A percentile compares a stretch with the other conserved stretches of the same genome.
phyloP scores from a whole-genome alignment of 2,797 vertebrate genomes.

The Rhodeus uyekii region DNA sequence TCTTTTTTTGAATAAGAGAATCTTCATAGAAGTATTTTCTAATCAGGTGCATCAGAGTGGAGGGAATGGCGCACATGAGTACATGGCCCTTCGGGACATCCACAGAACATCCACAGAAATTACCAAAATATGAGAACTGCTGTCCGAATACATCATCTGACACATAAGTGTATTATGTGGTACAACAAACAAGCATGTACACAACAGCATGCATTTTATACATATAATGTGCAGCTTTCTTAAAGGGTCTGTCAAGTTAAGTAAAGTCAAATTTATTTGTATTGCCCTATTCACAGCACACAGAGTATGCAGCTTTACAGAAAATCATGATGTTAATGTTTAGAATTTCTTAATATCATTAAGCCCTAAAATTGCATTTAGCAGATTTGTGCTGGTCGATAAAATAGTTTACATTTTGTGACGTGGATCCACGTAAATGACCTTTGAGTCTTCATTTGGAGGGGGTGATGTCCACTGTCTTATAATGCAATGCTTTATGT shows the following conservation, averaged over 20 bases:
- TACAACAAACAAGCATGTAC: neutral
- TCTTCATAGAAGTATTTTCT: neutral
- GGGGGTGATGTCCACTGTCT: constrained; percentile 17
- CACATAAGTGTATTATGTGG: neutral
- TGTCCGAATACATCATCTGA: neutral
- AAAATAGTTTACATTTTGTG: neutral
- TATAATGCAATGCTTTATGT: neutral
- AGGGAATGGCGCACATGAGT: neutral
- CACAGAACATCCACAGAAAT: too few species aligned
- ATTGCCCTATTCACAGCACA: neutral
- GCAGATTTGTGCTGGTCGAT: neutral
- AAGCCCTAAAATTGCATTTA: neutral
- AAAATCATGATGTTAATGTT: neutral
- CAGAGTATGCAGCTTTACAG: neutral
- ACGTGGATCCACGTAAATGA: neutral
- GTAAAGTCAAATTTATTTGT: neutral
- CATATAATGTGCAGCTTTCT: neutral
- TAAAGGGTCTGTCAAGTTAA: neutral
- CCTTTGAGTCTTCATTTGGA: constrained; percentile 5
- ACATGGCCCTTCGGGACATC: neutral
- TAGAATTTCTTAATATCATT: neutral
- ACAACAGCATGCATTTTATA: neutral
- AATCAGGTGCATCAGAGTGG: neutral
- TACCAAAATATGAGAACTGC: neutral
- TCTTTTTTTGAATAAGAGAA: neutral